phyloP scores from a whole-genome alignment of 2,888 invertebrate genomes.

The Neoascia interrupta region DNA sequence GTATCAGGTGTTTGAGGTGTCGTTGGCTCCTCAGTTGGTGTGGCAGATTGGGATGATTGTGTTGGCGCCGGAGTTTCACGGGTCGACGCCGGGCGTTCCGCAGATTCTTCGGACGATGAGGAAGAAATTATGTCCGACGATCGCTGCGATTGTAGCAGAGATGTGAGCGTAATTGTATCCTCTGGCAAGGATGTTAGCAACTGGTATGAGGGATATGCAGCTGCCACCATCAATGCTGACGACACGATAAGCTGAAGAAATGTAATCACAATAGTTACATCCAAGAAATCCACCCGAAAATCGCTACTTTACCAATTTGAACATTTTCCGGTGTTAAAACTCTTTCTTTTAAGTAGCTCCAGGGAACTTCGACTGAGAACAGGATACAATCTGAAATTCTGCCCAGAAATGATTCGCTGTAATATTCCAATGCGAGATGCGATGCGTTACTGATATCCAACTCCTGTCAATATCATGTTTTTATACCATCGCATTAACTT shows the following conservation, averaged over 20 bases:
- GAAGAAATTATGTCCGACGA: not conserved
- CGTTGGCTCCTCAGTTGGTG: conserved; percentile 23
- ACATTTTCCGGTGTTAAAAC: conserved; percentile 44
- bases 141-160: conserved; percentile 38
- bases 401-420: not conserved
- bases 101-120: conserved; percentile 47
- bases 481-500: conserved; percentile 62
- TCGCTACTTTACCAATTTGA: conserved; percentile 55
- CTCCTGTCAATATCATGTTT: conserved; percentile 61
- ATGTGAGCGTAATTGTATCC: conserved; percentile 42
- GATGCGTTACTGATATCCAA: conserved; percentile 64
- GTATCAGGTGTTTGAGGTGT: conserved; percentile 13
- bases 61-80: conserved; percentile 43
- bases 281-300: not conserved
- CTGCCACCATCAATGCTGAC: conserved; percentile 52
- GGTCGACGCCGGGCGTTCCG: conserved; percentile 37
- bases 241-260: conserved; percentile 55
- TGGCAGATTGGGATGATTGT: conserved; percentile 20
- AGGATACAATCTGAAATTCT: too few relatives aligned
- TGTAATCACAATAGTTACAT: not conserved
- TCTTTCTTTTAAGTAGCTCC: conserved; percentile 21
- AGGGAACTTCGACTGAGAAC: too few relatives aligned
- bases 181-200: conserved; percentile 55
- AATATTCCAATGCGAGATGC: conserved; percentile 62
- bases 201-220: conserved; percentile 51